phyloP scores from a whole-genome alignment of 2,888 invertebrate species.

The Limnephilus rhombicus region DNA sequence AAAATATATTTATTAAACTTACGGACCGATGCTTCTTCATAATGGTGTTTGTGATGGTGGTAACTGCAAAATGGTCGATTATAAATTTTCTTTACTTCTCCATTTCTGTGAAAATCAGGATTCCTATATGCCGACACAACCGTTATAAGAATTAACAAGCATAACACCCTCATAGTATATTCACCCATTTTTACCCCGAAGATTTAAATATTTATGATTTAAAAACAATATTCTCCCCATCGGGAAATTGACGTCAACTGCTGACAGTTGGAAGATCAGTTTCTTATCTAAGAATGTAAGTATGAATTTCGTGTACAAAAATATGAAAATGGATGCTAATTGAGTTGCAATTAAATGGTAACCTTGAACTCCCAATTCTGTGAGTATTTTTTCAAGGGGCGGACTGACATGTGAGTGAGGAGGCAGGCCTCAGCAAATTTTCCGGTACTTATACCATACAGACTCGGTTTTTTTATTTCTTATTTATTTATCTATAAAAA shows the following conservation, averaged over 20 bases:
- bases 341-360: constrained; percentile 20
- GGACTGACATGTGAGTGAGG: background rate
- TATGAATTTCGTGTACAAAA: constrained; percentile 25
- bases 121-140: background rate
- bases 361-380: background rate
- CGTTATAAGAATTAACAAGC: background rate
- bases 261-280: background rate
- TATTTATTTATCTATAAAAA: too few relatives aligned
- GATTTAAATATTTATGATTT: background rate
- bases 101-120: background rate
- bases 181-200: background rate
- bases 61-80: background rate
- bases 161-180: background rate
- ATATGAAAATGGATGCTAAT: constrained; percentile 22
- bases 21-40: background rate
- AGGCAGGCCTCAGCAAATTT: background rate
- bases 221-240: background rate
- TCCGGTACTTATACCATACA: background rate
- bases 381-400: background rate
- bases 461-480: too few relatives aligned
- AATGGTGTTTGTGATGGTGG: background rate
- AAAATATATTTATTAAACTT: background rate
- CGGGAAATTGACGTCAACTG: background rate
- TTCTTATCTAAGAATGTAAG: constrained; percentile 17
- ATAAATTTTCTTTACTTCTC: background rate